Base-by-base conservation (phyloP, 1,140 invertebrate species). In the Eumeta japonica region DNA sequence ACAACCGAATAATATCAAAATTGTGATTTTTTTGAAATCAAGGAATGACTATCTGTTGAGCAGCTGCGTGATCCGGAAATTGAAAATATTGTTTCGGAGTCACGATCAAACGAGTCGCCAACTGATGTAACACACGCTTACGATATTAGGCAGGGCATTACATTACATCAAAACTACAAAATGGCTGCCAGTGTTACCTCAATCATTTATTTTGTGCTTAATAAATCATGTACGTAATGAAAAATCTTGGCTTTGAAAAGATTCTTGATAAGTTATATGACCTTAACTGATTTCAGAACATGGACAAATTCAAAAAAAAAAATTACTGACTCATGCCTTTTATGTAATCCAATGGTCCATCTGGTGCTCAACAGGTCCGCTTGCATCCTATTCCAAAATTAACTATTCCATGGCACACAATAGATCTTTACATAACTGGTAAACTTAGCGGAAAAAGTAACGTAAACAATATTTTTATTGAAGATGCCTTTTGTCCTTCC, bases 311-410 rank as follows among this genome's bases (percentile, higher is more conserved):
- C 36, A 14, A 41, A 55, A 10, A 33, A 46, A 20, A 55, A 54
- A 45, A 55, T 54, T 37, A 46, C 56, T 10, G 45, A 50, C 7
- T 45, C 50, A 1, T 61, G 55, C 31, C 38, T 55, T 0, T 18
- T 51, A 14, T 59, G 55, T 24, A 52, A 50, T 48, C 44, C 1
- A 59, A 60, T 37, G 38, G 56, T 36, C 11, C 39, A 7, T 51
- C 45, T 1, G 52, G 46, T 17, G 43, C 44, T 42, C 41, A 46
- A 15, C 48, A 46, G 5, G 46, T 54, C 9, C 44, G 45, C 24
- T 36, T 62, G 14, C 43, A 59, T 29, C 28, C 45, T 2, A 49
- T 59, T 4, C 48, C 43, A n/a, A 62, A 62, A 41, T 47, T 34
- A 2, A 11, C 38, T 14, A 64, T n/a, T n/a, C n/a, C n/a, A n/a